Percentiles rank a stretch among this genome's conserved stretches.
phyloP scores from a whole-genome alignment of 2,888 invertebrate genomes.

The Andrena minutula region DNA sequence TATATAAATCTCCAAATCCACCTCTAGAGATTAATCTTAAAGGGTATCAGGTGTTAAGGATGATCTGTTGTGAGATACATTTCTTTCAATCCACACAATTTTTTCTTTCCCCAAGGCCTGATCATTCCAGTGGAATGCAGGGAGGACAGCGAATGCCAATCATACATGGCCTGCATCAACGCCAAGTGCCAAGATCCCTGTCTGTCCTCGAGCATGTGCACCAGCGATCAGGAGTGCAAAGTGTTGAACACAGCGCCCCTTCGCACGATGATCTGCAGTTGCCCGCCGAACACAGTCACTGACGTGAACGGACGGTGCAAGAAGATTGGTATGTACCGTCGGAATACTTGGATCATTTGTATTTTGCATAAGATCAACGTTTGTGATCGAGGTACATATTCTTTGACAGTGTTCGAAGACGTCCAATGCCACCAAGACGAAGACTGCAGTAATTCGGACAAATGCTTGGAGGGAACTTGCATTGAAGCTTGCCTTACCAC shows the following conservation, averaged over 20 bases:
- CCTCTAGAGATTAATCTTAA: too few species aligned
- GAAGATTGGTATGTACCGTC: conserved; percentile 82
- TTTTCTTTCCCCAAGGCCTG: conserved; percentile 54
- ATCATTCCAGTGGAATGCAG: conserved; percentile 88
- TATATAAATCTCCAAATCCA: too few species aligned
- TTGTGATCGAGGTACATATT: not conserved
- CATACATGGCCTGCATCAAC: conserved; percentile 92
- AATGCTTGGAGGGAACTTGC: conserved; percentile 92
- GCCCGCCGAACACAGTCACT: conserved; percentile 92
- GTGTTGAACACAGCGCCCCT: conserved; percentile 92
- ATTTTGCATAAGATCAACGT: not conserved
- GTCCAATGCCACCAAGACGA: conserved; percentile 76
- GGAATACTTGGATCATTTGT: not conserved
- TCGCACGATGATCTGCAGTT: conserved; percentile 94
- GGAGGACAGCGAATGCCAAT: conserved; percentile 91
- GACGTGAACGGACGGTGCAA: conserved; percentile 91
- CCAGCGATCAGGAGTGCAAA: conserved; percentile 91
- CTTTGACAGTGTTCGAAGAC: conserved; percentile 35
- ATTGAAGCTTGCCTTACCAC: conserved; percentile 92
- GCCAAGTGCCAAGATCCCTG: conserved; percentile 92
- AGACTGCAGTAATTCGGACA: conserved; percentile 91
- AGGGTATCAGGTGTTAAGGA: too few species aligned
- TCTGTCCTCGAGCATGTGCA: conserved; percentile 89
- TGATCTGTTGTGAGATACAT: too few species aligned
- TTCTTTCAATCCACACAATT: not conserved